Evolutionary conservation across 2,113 vertebrate species (phyloP), one percentile per base, ranked within the genome.

Genomic region (Aspidoscelis tigris): DNA sequence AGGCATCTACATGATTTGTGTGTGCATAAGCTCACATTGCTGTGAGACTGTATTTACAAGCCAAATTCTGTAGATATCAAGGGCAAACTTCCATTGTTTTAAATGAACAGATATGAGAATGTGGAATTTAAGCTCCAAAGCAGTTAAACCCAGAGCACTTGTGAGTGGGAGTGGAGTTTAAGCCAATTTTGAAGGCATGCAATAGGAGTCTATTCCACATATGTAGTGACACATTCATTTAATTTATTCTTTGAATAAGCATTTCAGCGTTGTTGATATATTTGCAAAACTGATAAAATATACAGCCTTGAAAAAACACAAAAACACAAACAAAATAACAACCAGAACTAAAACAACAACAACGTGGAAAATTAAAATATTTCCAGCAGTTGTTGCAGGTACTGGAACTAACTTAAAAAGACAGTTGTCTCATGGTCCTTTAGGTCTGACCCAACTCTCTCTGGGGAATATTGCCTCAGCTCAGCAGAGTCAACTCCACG

Each of bases 1-100:
- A 80, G 88, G 80, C 70, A 65, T 79, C 3, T 50, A 2, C 78
- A 39, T 47, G 6, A 83, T 86, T 87, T 79, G 26, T 55, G 47
- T 88, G 47, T 43, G 26, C 24, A 16, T 61, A 80, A 68, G 76
- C 53, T 73, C 73, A 0, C 53, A 10, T 69, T 58, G 85, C 53
- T 79, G 44, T 64, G 22, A 58, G 47, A 82, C 69, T 83, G 65
- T 71, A 12, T 65, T 74, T 50, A 43, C 50, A 55, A 78, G 53
- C 24, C 53, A 73, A 26, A 50, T 47, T 5, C n/a, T 10, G 26
- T 47, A 20, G 18, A 33, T 82, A 43, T 11, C 81, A 74, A 39
- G 47, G 58, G 18, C 71, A 75, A 65, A 66, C 26, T 82, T 72
- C 72, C 81, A 65, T 22, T 75, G 81, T 26, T 47, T 73, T 75